phyloP scores from a whole-genome alignment of 1,140 invertebrate species.

The Zaprionus ornatus region DNA sequence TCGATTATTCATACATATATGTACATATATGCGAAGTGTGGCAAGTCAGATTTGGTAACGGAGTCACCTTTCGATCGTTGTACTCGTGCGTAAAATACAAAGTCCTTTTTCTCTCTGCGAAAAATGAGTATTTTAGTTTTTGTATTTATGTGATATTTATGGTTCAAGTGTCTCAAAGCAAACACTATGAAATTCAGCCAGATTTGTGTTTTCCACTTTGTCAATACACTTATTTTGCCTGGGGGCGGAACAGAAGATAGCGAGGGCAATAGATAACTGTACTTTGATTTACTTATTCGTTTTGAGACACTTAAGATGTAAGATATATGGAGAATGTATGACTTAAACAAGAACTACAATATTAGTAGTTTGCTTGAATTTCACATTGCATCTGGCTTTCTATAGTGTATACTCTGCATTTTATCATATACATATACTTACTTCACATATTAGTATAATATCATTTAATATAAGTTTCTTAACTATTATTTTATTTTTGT shows the following conservation, averaged over 20 bases:
- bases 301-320: too few species aligned
- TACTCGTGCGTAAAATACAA: constrained; percentile 11
- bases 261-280: neutral
- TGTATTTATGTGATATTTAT: constrained; percentile 27
- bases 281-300: too few species aligned
- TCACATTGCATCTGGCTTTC: too few species aligned
- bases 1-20: constrained; percentile 1
- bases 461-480: too few species aligned
- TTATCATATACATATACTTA: too few species aligned
- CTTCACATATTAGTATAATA: too few species aligned
- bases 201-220: constrained; percentile 2
- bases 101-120: neutral
- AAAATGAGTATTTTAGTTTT: constrained; percentile 3
- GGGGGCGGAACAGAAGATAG: neutral
- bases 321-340: too few species aligned
- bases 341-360: too few species aligned
- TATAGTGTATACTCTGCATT: too few species aligned
- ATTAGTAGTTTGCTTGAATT: too few species aligned
- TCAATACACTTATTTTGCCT: constrained; percentile 4
- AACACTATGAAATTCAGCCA: constrained; percentile 22
- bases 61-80: constrained; percentile 36
- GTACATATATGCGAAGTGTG: neutral
- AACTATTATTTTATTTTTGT: too few species aligned
- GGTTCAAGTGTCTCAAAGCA: constrained; percentile 20
- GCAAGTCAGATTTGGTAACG: constrained; percentile 12